A percentile compares a stretch with the other conserved stretches of the same genome.
Evolutionary conservation across 2,888 invertebrate genomes (phyloP).

Genomic region (Coleophora deauratella): DNA sequence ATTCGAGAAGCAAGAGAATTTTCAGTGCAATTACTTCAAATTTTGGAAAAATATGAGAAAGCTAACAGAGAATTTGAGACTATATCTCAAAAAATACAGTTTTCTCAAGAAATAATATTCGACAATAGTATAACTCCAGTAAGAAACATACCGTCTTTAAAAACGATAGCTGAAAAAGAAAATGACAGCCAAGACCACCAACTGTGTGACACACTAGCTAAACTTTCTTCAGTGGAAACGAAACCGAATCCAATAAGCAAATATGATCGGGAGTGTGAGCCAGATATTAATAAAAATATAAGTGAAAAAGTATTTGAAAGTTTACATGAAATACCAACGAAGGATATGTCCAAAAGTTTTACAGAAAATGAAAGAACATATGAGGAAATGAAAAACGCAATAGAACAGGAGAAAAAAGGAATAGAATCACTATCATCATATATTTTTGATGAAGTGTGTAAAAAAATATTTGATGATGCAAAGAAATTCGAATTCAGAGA

Average conservation of each 20-base stretch:
- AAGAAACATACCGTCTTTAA: not conserved
- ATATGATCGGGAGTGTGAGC: not conserved
- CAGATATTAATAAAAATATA: no score
- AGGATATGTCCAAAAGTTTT: not conserved
- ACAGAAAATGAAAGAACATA: not conserved
- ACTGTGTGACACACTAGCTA: no score
- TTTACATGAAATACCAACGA: slow-evolving; percentile 2
- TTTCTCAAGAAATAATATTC: slow-evolving; percentile 10
- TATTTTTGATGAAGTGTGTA: slow-evolving; percentile 4
- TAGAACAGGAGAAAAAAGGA: not conserved
- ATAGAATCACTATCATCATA: not conserved
- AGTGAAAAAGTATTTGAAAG: no score
- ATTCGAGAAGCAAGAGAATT: slow-evolving; percentile 31
- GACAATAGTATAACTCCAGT: no score
- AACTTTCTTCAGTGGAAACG: no score
- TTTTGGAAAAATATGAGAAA: slow-evolving; percentile 39
- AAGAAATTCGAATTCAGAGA: slow-evolving; percentile 2
- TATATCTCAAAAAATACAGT: slow-evolving; percentile 26
- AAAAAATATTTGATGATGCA: slow-evolving; percentile 1
- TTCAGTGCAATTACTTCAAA: slow-evolving; percentile 26
- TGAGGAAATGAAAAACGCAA: not conserved
- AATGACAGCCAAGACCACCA: no score
- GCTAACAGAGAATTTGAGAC: slow-evolving; percentile 39
- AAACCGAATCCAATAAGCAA: not conserved
- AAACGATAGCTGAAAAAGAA: no score